A percentile compares a stretch with the other conserved stretches of the same genome.
Conservation (phyloP, 2,113 vertebrate genomes). For the Antigone vipio region DNA sequence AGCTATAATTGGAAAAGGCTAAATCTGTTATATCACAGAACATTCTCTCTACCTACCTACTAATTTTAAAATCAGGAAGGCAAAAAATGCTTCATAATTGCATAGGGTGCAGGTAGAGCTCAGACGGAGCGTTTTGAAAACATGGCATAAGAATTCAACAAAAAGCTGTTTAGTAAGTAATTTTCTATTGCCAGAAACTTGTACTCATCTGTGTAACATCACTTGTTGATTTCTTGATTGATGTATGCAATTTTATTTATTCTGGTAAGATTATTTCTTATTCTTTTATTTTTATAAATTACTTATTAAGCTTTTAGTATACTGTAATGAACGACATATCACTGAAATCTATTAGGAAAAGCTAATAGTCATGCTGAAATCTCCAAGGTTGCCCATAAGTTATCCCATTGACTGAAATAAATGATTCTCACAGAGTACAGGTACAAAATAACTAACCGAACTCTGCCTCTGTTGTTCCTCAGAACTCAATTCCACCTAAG, state of each 20-base stretch:
- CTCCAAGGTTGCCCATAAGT: not conserved
- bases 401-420: not conserved
- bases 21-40: slow-evolving; percentile 27
- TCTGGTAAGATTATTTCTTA: not conserved
- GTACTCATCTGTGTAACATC: not conserved
- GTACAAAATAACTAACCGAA: not conserved
- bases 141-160: not conserved
- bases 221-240: slow-evolving; percentile 40
- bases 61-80: slow-evolving; percentile 40
- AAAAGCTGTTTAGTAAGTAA: not conserved
- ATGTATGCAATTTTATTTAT: not conserved
- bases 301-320: not conserved
- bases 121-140: not conserved
- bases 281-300: not conserved
- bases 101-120: not conserved
- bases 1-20: slow-evolving; percentile 32
- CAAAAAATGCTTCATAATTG: slow-evolving; percentile 3
- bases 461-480: not conserved
- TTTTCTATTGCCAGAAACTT: not conserved
- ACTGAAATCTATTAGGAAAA: not conserved
- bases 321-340: not conserved
- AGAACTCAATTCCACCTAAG: not conserved
- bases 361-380: not conserved
- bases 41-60: not conserved
- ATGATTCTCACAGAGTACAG: not conserved